Percentiles rank a stretch among this genome's conserved stretches.
Evolutionary conservation across 2,888 invertebrate genomes (phyloP).

Genomic region (Ypsolopha scabrella): DNA sequence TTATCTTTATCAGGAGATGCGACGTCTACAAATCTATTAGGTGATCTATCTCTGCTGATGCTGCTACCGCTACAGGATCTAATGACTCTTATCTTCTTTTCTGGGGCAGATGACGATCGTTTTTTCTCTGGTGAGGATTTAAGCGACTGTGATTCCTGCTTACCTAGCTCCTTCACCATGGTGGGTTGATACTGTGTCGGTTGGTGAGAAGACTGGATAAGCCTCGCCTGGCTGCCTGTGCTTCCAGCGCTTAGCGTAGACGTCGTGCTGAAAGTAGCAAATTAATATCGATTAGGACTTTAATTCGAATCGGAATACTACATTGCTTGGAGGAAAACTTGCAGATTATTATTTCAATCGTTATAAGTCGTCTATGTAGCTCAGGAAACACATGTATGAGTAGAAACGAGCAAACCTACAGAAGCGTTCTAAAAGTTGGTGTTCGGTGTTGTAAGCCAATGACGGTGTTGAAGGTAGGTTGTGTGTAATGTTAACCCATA

Average conservation of each 20-base stretch:
- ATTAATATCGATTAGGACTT: too few species aligned
- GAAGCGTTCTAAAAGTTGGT: slow-evolving; percentile 10
- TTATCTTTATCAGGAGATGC: slow-evolving; percentile 52
- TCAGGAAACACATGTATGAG: slow-evolving; percentile 48
- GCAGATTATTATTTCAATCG: neutral
- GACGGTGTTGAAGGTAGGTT: slow-evolving; percentile 18
- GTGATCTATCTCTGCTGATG: slow-evolving; percentile 57
- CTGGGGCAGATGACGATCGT: slow-evolving; percentile 25
- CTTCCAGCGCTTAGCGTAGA: slow-evolving; percentile 95
- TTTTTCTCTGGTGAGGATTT: slow-evolving; percentile 65
- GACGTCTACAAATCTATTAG: slow-evolving; percentile 33
- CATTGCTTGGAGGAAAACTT: too few species aligned
- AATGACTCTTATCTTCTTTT: slow-evolving; percentile 56
- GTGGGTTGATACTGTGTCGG: slow-evolving; percentile 93
- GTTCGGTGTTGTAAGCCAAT: slow-evolving; percentile 14
- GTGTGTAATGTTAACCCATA: slow-evolving; percentile 35
- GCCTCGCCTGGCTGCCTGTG: slow-evolving; percentile 91
- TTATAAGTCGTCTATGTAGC: neutral
- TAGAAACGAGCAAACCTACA: slow-evolving; percentile 43
- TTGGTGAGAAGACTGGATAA: slow-evolving; percentile 94
- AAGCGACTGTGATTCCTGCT: slow-evolving; percentile 68
- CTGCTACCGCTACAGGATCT: slow-evolving; percentile 68
- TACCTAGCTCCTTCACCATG: slow-evolving; percentile 91
- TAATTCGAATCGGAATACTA: too few species aligned
- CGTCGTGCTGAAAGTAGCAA: slow-evolving; percentile 78